Base-by-base conservation (phyloP, 2,113 vertebrate species). In the Dendrocopos noguchii region DNA sequence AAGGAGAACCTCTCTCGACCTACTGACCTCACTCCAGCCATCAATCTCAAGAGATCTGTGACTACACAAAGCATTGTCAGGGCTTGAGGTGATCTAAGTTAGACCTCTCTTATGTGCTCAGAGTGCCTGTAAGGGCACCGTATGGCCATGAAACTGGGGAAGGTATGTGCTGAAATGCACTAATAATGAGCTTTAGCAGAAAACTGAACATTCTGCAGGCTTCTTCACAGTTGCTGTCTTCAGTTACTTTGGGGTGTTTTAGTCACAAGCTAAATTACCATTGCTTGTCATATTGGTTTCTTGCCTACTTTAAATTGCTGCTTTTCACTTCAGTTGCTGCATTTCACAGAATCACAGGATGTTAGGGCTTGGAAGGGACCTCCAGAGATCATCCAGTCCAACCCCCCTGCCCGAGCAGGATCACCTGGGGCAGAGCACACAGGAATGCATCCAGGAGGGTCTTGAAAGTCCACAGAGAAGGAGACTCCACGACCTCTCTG, bases 131-230 rank as follows among this genome's bases (percentile, higher is more conserved):
- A 47, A 85, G 72, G 68, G 52, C 9, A 0, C 52, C 89, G 83
- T 72, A 83, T 74, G 84, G 65, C 72, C 6, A 24, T 50, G 56
- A 27, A 90, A 84, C 15, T 70, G 78, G 46, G 36, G 77, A 91
- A 87, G 39, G 39, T 39, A 11, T 75, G 60, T 59, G 18, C 75
- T 91, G 56, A 82, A 93, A 76, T 2, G 1, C 4, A 2, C 33
- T 72, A 80, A 57, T 78, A 85, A 93, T 93, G 74, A 80, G 31
- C 60, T 74, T 56, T 44, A 91, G 52, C 36, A 87, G 75, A 87
- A 52, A 93, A 19, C 27, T 79, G 59, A 84, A 42, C 88, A 70
- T 71, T 87, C 63, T 72, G 60, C 76, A 63, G 34, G 34, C 18
- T 82, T 89, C 47, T 59, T 59, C 88, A 55, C n/a, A 87, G 10